These are phyloP conservation scores for Platichthys flesus DNA, from an alignment of 2,113 vertebrate genomes.

Conservation along the genomic window DNA sequence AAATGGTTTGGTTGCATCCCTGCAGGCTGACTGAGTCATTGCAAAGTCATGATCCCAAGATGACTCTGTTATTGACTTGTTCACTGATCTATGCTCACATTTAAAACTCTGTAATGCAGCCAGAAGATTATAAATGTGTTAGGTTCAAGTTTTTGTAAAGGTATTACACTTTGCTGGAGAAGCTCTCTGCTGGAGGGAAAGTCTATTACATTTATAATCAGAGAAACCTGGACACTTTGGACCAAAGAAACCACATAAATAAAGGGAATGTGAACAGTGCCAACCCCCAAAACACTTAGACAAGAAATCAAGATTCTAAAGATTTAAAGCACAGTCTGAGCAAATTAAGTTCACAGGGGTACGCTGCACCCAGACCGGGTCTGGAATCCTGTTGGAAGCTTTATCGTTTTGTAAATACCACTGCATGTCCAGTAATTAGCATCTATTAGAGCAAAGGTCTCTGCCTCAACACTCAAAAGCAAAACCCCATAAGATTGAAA, in stretches of 20 bases:
- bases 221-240: background rate
- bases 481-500: too few relatives aligned
- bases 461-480: too few relatives aligned
- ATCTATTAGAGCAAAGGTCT: background rate
- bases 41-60: constrained; percentile 1
- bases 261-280: background rate
- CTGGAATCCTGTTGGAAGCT: too few relatives aligned
- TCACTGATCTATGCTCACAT: background rate
- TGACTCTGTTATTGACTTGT: background rate
- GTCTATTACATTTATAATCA: background rate
- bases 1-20: background rate
- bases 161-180: background rate
- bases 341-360: too few relatives aligned
- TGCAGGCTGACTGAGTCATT: background rate
- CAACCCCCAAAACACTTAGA: background rate
- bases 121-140: background rate
- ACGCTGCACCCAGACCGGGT: too few relatives aligned
- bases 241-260: background rate
- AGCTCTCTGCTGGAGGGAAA: background rate
- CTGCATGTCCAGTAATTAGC: background rate
- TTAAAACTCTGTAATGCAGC: background rate
- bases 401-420: background rate
- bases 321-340: background rate
- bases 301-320: background rate
- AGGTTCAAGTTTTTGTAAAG: background rate